These are phyloP conservation scores for Heliconius hermathena DNA, from an alignment of 1,140 invertebrate genomes.

Conservation along the genomic window DNA sequence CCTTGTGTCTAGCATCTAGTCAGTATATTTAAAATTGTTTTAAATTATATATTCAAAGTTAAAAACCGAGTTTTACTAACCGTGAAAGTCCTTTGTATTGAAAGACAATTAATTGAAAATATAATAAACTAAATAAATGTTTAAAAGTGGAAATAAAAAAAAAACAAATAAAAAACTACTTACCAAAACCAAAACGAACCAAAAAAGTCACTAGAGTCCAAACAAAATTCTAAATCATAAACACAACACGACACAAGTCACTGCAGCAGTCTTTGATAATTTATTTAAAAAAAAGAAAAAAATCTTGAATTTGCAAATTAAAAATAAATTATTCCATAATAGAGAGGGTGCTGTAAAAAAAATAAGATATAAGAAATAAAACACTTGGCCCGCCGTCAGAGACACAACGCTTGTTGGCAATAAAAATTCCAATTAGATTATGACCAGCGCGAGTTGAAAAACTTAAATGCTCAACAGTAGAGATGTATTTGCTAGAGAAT, in stretches of 20 bases:
- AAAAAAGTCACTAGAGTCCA: slow-evolving; percentile 72
- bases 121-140: slow-evolving; percentile 29
- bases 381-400: slow-evolving; percentile 55
- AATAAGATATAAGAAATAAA: slow-evolving; percentile 45
- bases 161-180: slow-evolving; percentile 62
- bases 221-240: slow-evolving; percentile 57
- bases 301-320: slow-evolving; percentile 59
- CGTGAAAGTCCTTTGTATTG: slow-evolving; percentile 26
- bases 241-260: slow-evolving; percentile 78
- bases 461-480: not conserved
- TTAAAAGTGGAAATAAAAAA: slow-evolving; percentile 18
- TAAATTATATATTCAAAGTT: slow-evolving; percentile 19
- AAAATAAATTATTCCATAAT: slow-evolving; percentile 61
- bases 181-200: slow-evolving; percentile 66
- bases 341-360: slow-evolving; percentile 55
- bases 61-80: slow-evolving; percentile 29
- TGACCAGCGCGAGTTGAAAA: slow-evolving; percentile 43
- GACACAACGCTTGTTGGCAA: slow-evolving; percentile 60
- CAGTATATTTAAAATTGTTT: slow-evolving; percentile 47
- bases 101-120: not conserved
- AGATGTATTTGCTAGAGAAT: slow-evolving; percentile 8
- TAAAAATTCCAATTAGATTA: slow-evolving; percentile 66
- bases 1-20: slow-evolving; percentile 67
- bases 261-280: slow-evolving; percentile 62
- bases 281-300: slow-evolving; percentile 52